Conservation (phyloP, 2,888 invertebrate species). For the Ceramica pisi region DNA sequence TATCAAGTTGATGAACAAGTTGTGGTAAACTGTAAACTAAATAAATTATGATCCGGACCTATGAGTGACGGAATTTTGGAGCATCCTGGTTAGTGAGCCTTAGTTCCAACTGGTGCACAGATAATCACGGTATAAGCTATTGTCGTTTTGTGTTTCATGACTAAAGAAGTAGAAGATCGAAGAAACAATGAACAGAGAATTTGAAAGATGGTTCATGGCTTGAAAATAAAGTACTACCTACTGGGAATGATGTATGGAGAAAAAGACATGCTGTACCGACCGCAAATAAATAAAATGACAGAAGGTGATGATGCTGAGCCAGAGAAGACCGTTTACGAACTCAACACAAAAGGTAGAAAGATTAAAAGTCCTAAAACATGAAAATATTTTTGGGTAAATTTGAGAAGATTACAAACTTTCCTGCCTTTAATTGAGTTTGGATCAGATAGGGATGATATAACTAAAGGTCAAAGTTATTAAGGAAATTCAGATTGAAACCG, state of each 20-base stretch:
- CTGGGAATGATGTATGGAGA: no score
- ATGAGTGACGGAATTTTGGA: not conserved
- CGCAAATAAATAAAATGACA: not conserved
- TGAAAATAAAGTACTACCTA: no score
- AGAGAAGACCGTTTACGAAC: not conserved
- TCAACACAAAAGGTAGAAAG: not conserved
- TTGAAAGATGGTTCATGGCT: no score
- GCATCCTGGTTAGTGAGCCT: not conserved
- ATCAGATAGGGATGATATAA: constrained; percentile 13
- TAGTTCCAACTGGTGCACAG: not conserved
- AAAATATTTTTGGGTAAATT: constrained; percentile 19
- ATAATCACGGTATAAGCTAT: no score
- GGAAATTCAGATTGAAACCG: constrained; percentile 21
- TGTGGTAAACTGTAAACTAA: constrained; percentile 1
- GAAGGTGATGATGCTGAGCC: not conserved
- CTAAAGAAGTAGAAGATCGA: no score
- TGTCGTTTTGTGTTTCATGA: no score
- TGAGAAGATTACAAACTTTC: constrained; percentile 24
- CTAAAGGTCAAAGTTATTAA: constrained; percentile 16
- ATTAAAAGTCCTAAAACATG: constrained; percentile 6
- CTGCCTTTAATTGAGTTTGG: constrained; percentile 27
- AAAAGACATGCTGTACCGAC: not conserved
- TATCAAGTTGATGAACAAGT: not conserved
- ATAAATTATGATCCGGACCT: not conserved
- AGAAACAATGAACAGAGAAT: no score